Percentiles rank a stretch among this genome's conserved stretches.
Conservation (phyloP, 2,113 vertebrate genomes). For the Apaloderma vittatum region DNA sequence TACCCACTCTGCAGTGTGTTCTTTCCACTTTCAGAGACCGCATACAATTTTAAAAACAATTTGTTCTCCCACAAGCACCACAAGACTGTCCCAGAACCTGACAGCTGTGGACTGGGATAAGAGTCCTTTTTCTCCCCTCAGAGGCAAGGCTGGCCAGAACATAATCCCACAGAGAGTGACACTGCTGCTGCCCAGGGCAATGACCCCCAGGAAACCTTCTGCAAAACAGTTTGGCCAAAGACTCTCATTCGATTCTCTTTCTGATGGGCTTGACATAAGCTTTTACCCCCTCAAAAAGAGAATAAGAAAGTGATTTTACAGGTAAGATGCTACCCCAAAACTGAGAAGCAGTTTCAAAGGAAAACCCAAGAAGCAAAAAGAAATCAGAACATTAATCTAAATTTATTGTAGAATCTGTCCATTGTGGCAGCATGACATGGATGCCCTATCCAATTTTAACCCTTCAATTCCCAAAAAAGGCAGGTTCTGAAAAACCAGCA, state of each 20-base stretch:
- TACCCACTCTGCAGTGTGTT: background rate
- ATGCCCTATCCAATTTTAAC: background rate
- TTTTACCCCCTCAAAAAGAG: background rate
- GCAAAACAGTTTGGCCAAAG: background rate
- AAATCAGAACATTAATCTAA: background rate
- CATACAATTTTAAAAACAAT: background rate
- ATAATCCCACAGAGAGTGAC: background rate
- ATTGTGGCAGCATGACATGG: background rate
- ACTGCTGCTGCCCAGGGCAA: background rate
- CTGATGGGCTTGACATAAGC: background rate
- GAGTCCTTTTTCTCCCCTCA: background rate
- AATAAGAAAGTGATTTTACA: background rate
- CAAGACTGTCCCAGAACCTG: background rate
- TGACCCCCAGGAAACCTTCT: background rate
- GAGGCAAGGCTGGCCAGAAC: background rate
- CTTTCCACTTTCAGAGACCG: background rate
- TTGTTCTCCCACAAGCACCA: background rate
- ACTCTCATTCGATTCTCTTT: background rate
- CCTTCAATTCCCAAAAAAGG: background rate
- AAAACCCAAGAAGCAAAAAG: background rate
- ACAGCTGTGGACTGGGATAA: background rate
- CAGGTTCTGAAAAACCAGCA: background rate
- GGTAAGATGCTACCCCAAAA: background rate
- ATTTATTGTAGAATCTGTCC: background rate
- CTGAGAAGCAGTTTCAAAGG: background rate